These are phyloP conservation scores for Stratiomys singularior DNA, from an alignment of 2,888 invertebrate genomes.

Conservation along the genomic window DNA sequence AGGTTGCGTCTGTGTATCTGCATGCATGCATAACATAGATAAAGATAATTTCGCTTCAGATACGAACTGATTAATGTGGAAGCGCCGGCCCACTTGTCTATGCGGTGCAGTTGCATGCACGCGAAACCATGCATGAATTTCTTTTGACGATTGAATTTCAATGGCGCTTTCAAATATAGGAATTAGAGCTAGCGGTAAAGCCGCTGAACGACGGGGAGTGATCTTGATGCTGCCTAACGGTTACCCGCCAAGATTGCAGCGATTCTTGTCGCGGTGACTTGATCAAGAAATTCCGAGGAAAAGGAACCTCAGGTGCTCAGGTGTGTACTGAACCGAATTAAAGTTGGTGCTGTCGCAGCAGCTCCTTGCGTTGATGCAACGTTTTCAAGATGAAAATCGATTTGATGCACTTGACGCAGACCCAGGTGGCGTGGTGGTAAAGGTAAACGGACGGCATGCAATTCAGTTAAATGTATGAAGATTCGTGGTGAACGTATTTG, in stretches of 20 bases:
- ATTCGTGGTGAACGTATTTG: background rate
- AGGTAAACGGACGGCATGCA: background rate
- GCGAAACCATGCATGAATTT: slow-evolving; percentile 35
- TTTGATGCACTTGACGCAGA: background rate
- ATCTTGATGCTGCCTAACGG: slow-evolving; percentile 29
- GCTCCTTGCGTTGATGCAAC: background rate
- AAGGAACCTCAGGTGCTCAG: background rate
- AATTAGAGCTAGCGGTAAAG: background rate
- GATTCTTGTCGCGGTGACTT: background rate
- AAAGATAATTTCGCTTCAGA: background rate
- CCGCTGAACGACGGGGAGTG: background rate
- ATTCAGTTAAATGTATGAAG: background rate
- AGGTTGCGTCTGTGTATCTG: background rate
- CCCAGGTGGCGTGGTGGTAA: background rate
- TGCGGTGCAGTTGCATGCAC: slow-evolving; percentile 28
- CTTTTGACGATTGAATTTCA: slow-evolving; percentile 40
- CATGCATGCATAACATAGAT: background rate
- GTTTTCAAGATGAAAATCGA: too few species aligned
- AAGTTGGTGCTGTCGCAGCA: background rate
- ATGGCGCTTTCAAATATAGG: slow-evolving; percentile 29
- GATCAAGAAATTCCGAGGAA: background rate
- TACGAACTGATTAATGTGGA: background rate
- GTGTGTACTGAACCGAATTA: slow-evolving; percentile 11
- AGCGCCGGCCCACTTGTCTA: background rate
- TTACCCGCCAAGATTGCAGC: slow-evolving; percentile 13